A percentile compares a stretch with the other conserved stretches of the same genome.
Conservation (phyloP, 1,140 invertebrate genomes). For the Macrotrachela quadricornifera region DNA sequence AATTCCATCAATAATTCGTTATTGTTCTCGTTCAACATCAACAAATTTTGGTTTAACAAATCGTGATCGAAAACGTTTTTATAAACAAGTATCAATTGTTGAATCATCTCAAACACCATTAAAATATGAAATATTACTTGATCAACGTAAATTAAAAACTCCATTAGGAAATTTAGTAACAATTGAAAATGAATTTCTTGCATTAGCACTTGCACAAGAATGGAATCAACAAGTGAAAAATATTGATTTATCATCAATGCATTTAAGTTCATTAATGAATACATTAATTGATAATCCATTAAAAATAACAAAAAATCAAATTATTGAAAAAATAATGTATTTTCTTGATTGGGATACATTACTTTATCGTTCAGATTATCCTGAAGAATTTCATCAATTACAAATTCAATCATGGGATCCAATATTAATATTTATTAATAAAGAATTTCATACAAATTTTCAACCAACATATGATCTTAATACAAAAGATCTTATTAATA, state of each 20-base stretch:
- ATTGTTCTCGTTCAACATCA: background rate
- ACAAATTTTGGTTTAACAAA: background rate
- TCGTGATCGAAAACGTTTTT: constrained; percentile 5
- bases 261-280: constrained; percentile 60
- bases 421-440: too few relatives aligned
- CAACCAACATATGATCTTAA: too few relatives aligned
- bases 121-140: constrained; percentile 46
- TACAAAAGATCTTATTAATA: too few relatives aligned
- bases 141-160: constrained; percentile 65
- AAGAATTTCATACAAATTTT: too few relatives aligned
- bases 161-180: constrained; percentile 52
- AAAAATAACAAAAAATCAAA: constrained; percentile 47
- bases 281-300: constrained; percentile 74
- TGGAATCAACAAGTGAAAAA: constrained; percentile 57
- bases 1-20: too few relatives aligned
- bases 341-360: too few relatives aligned
- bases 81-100: constrained; percentile 2
- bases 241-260: constrained; percentile 59
- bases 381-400: too few relatives aligned
- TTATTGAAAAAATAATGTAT: constrained; percentile 30
- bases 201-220: constrained; percentile 66
- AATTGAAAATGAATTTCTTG: constrained; percentile 61
- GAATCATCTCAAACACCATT: constrained; percentile 6
- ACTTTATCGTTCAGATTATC: too few relatives aligned
- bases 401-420: too few relatives aligned